Evolutionary conservation across 92 coral and sea anemone species (phyloP).

Genomic region (Epizoanthus ramosus): DNA sequence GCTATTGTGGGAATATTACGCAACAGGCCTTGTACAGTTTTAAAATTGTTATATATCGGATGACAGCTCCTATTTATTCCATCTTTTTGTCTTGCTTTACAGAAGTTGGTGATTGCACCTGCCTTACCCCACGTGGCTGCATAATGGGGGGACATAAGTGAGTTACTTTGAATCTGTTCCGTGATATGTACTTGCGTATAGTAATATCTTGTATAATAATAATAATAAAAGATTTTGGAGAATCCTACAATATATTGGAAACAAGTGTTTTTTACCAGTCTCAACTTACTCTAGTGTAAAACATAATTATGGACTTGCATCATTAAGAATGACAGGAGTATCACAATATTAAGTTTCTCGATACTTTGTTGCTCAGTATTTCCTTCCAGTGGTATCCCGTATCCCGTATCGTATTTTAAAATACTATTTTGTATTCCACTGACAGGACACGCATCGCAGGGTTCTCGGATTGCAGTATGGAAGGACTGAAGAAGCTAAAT

Average conservation of each 20-base stretch:
- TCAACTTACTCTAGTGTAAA: too few species aligned
- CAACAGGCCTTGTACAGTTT: background rate
- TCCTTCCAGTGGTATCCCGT: background rate
- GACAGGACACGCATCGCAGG: slow-evolving; percentile 51
- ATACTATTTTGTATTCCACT: background rate
- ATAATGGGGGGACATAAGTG: slow-evolving; percentile 68
- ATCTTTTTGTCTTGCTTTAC: background rate
- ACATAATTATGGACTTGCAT: too few species aligned
- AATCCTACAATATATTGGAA: too few species aligned
- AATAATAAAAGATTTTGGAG: too few species aligned
- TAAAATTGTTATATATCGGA: background rate
- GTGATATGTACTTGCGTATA: background rate
- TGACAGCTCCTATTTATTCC: background rate
- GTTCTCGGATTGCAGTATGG: slow-evolving; percentile 53
- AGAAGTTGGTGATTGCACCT: slow-evolving; percentile 62
- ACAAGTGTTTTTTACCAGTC: too few species aligned
- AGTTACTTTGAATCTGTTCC: slow-evolving; percentile 1
- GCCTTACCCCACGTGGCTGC: slow-evolving; percentile 77
- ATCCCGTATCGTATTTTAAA: background rate
- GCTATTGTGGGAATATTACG: background rate
- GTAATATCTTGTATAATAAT: too few species aligned
- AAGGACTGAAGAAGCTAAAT: slow-evolving; percentile 41
- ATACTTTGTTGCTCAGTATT: too few species aligned
- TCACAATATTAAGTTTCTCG: too few species aligned
- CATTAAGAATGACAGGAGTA: background rate